Evolutionary conservation across 1,140 invertebrate species (phyloP).

Genomic region (Asobara japonica): DNA sequence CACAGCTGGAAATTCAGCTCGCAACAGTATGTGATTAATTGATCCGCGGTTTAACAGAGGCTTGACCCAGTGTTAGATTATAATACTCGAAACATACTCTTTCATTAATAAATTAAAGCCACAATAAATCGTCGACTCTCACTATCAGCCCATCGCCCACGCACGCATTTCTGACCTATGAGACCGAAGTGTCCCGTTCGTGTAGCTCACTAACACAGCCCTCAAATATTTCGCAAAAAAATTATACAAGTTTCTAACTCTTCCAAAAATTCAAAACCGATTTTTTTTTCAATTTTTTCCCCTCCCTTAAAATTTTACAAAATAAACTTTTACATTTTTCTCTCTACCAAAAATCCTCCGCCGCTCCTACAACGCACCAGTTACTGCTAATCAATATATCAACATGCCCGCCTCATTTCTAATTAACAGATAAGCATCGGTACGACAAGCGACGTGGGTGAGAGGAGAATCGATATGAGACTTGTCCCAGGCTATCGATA

Average conservation of each 20-base stretch:
- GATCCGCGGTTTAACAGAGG: too few relatives aligned
- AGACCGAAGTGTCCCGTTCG: too few relatives aligned
- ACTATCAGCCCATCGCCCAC: not conserved
- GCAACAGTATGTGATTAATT: too few relatives aligned
- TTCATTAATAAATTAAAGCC: not conserved
- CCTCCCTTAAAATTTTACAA: too few relatives aligned
- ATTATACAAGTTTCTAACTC: too few relatives aligned
- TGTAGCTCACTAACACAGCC: too few relatives aligned
- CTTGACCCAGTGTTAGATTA: too few relatives aligned
- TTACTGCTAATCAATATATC: constrained; percentile 4
- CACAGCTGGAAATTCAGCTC: not conserved
- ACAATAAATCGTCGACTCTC: constrained; percentile 1
- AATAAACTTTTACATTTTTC: too few relatives aligned
- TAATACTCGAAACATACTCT: too few relatives aligned
- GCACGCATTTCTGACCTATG: not conserved
- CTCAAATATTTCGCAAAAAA: too few relatives aligned
- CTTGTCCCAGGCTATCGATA: not conserved
- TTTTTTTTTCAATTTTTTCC: not conserved
- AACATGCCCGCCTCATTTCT: not conserved
- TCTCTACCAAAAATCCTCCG: too few relatives aligned
- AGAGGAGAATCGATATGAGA: not conserved
- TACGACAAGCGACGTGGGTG: not conserved
- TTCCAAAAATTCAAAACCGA: too few relatives aligned
- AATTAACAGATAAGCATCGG: constrained; percentile 3
- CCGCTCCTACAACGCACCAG: not conserved